Conservation (phyloP, 2,113 vertebrate species). For the Xiphophorus couchianus region DNA sequence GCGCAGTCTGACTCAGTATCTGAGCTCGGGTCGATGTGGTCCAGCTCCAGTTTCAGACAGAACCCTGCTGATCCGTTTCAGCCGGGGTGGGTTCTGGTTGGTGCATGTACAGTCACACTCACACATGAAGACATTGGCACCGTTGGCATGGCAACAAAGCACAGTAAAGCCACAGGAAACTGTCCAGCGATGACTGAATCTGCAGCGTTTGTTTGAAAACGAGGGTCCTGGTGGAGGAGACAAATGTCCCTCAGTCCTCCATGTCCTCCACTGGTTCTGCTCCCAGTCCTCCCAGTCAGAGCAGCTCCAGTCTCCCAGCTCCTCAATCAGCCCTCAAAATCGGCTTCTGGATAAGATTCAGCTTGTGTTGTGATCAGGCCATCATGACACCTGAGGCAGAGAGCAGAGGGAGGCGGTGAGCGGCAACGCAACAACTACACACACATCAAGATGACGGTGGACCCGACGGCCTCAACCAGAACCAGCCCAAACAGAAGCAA, state of each 20-base stretch:
- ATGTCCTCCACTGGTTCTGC: constrained; percentile 6
- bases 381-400: constrained; percentile 78
- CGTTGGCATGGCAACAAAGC: constrained; percentile 67
- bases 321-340: constrained; percentile 65
- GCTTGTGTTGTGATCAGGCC: constrained; percentile 79
- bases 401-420: background rate
- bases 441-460: background rate
- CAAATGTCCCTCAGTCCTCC: constrained; percentile 4
- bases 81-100: background rate
- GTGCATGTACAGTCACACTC: constrained; percentile 38
- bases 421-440: background rate
- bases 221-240: background rate
- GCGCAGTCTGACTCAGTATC: background rate
- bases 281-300: constrained; percentile 49
- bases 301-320: constrained; percentile 33
- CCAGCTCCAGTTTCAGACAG: background rate
- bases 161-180: constrained; percentile 43
- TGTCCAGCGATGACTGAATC: constrained; percentile 24
- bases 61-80: background rate
- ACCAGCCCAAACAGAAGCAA: no score
- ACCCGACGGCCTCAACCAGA: no score
- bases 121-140: constrained; percentile 62
- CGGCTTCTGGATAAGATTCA: constrained; percentile 70
- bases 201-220: constrained; percentile 10
- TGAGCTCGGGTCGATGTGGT: background rate